Evolutionary conservation across 2,888 invertebrate species (phyloP).

Genomic region (Nezara viridula): DNA sequence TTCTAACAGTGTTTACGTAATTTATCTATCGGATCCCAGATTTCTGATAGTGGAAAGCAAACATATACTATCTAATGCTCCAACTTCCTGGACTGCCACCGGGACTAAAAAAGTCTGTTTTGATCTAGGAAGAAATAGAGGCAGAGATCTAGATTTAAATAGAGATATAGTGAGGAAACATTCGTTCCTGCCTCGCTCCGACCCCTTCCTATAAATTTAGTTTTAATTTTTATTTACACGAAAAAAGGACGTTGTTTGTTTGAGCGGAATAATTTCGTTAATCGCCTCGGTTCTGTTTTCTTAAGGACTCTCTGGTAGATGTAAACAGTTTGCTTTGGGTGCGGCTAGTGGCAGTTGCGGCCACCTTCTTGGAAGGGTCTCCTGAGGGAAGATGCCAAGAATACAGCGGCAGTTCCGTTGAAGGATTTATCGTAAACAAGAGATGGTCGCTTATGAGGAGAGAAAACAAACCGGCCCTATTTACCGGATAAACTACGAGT

Average conservation of each 20-base stretch:
- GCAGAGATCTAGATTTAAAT: not conserved
- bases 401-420: conserved; percentile 13
- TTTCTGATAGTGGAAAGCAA: conserved; percentile 2
- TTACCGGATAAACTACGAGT: conserved; percentile 45
- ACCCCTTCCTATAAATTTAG: not conserved
- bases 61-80: conserved; percentile 6
- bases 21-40: not conserved
- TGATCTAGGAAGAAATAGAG: conserved; percentile 47
- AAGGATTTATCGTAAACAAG: conserved; percentile 55
- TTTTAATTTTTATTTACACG: conserved; percentile 49
- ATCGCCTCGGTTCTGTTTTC: conserved; percentile 33
- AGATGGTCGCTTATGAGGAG: conserved; percentile 42
- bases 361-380: conserved; percentile 41
- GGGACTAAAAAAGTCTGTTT: conserved; percentile 40
- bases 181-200: conserved; percentile 2
- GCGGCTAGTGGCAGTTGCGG: conserved; percentile 22
- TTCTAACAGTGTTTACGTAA: not conserved
- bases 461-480: conserved; percentile 32
- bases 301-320: conserved; percentile 14
- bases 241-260: conserved; percentile 46
- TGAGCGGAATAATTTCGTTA: conserved; percentile 49
- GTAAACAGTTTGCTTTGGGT: conserved; percentile 42
- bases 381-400: conserved; percentile 38
- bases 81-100: conserved; percentile 35
- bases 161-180: conserved; percentile 48